Base-by-base conservation (phyloP, 2,797 vertebrate species). In the Gymnothorax reevesii region DNA sequence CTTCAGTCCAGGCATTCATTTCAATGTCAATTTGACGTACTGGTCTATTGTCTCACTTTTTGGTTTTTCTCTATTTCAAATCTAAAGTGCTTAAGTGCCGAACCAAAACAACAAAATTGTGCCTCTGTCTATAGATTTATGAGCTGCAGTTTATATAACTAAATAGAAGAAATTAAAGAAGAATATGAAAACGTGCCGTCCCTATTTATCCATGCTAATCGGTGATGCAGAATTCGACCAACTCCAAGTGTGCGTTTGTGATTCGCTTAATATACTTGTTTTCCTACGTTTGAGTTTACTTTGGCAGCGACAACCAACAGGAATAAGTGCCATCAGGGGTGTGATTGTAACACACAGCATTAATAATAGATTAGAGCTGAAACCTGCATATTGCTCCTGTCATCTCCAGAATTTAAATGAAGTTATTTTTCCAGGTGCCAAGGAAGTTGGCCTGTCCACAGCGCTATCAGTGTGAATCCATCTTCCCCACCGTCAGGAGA, bases 301-400 rank as follows among this genome's bases (percentile, higher is more conserved):
- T 80, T 9, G 57, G 82, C 59, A 33, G 82, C 82, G 33, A 33
- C n/a, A 60, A 10, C 12, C 17, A 83, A 83, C 57, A 83, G 7
- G 25, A 83, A 59, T 57, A 83, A 83, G 15, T 27, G 55, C n/a
- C 2, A 33, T 33, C 57, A 27, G 82, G 25, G 82, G 57, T 25
- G n/a, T 20, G 82, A 13, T 59, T 25, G 82, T 60, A 83, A 55
- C 57, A 17, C 82, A 83, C n/a, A 60, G 10, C 57, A 60, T 83
- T 60, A 83, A 83, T 60, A 83, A 57, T 60, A 83, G n/a, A 83
- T 83, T 33, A 83, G 55, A 83, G 33, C 55, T 60, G 25, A 55
- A 83, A 57, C 82, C 82, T 59, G 55, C 82, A 57, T 83, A 83
- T 83, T 60, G 82, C 82, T 57, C 82, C 82, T 83, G 82, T 83